phyloP scores from a whole-genome alignment of 1,140 invertebrate species.

The Drosophila navojoa region DNA sequence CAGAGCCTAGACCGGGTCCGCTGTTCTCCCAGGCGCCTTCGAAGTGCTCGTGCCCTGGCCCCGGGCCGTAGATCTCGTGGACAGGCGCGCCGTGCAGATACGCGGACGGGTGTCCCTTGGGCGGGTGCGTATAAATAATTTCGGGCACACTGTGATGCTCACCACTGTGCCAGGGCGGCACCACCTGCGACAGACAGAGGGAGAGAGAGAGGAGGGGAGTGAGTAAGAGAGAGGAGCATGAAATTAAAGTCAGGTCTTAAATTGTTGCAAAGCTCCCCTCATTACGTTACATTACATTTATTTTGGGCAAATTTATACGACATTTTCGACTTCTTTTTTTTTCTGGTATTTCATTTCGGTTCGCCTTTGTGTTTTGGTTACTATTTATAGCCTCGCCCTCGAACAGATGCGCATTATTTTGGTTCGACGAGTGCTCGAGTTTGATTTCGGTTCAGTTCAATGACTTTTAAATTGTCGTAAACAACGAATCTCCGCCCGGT shows the following conservation, averaged over 20 bases:
- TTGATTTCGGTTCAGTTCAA: conserved; percentile 54
- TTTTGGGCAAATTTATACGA: conserved; percentile 11
- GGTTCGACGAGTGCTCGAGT: conserved; percentile 27
- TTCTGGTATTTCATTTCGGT: conserved; percentile 7
- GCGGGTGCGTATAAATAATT: conserved; percentile 78
- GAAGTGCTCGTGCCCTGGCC: conserved; percentile 80
- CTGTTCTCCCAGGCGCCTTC: conserved; percentile 85
- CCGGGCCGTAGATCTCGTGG: conserved; percentile 75
- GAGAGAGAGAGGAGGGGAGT: neutral
- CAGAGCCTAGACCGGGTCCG: conserved; percentile 86
- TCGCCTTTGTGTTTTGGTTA: conserved; percentile 37
- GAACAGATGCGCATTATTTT: conserved; percentile 47
- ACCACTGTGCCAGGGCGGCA: conserved; percentile 77
- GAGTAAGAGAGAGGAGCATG: conserved; percentile 12
- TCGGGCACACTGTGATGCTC: conserved; percentile 68
- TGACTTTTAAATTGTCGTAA: conserved; percentile 73
- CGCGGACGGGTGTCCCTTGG: conserved; percentile 77
- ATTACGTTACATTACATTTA: conserved; percentile 12
- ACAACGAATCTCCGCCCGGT: conserved; percentile 47
- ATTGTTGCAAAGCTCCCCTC: conserved; percentile 8
- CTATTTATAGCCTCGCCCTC: conserved; percentile 63
- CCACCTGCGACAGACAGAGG: conserved; percentile 55
- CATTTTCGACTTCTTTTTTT: conserved; percentile 28
- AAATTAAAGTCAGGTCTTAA: conserved; percentile 53
- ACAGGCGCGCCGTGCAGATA: conserved; percentile 81